Conservation (phyloP, 2,113 vertebrate species). For the Hydrochoerus hydrochaeris region DNA sequence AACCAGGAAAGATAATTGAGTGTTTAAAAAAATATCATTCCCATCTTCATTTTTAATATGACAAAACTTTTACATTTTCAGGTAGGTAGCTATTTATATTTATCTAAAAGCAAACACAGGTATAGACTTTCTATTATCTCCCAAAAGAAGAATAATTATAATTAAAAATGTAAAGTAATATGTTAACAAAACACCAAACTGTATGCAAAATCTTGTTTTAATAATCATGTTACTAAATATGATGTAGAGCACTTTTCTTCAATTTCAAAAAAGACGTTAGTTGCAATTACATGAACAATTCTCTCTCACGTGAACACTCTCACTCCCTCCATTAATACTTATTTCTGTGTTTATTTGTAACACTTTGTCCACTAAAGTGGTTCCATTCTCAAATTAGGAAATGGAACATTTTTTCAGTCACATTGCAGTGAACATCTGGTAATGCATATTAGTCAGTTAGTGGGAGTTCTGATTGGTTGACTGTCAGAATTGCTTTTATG, state of each 20-base stretch:
- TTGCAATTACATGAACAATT: background rate
- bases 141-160: background rate
- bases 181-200: background rate
- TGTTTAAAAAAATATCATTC: background rate
- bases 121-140: background rate
- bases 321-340: background rate
- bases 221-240: background rate
- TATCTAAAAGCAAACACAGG: background rate
- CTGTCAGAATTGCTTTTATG: background rate
- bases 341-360: background rate
- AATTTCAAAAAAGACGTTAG: background rate
- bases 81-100: background rate
- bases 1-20: background rate
- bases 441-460: background rate
- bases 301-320: background rate
- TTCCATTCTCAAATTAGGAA: conserved; percentile 65
- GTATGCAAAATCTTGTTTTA: background rate
- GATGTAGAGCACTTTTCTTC: background rate
- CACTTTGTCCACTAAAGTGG: background rate
- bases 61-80: background rate
- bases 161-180: background rate
- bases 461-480: background rate
- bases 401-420: background rate
- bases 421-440: background rate
- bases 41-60: background rate